Evolutionary conservation across 2,888 invertebrate species (phyloP).

Genomic region (Phymatocera aterrima): DNA sequence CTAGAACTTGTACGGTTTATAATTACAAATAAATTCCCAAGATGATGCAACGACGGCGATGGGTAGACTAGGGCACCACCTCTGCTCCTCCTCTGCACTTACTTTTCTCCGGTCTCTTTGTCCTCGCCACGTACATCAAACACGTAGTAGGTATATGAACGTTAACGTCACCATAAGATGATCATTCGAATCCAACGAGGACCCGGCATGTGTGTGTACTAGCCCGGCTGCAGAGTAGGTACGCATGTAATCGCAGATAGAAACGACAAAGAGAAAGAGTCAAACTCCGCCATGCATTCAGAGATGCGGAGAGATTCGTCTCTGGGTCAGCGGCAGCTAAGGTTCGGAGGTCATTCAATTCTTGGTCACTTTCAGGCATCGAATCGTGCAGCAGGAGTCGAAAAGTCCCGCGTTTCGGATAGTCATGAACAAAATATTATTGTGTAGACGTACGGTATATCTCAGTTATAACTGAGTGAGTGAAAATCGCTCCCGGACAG

Average conservation of each 20-base stretch:
- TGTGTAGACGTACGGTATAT: not conserved
- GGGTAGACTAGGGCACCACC: conserved; percentile 37
- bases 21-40: conserved; percentile 36
- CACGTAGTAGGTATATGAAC: no score
- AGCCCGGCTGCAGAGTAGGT: not conserved
- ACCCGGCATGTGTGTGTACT: not conserved
- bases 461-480: not conserved
- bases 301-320: not conserved
- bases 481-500: conserved; percentile 45
- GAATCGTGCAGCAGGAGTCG: not conserved
- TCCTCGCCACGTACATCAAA: conserved; percentile 36
- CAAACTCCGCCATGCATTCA: not conserved
- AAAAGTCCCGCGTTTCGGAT: not conserved
- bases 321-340: not conserved
- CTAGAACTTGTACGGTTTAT: conserved; percentile 34
- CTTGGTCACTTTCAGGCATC: not conserved
- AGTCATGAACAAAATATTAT: no score
- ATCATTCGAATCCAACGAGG: conserved; percentile 28
- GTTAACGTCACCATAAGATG: conserved; percentile 12
- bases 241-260: not conserved
- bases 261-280: not conserved
- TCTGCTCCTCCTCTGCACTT: conserved; percentile 40
- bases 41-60: conserved; percentile 2
- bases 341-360: not conserved
- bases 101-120: conserved; percentile 32